Evolutionary conservation across 2,797 vertebrate species (phyloP).

Genomic region (Knipowitschia caucasica): DNA sequence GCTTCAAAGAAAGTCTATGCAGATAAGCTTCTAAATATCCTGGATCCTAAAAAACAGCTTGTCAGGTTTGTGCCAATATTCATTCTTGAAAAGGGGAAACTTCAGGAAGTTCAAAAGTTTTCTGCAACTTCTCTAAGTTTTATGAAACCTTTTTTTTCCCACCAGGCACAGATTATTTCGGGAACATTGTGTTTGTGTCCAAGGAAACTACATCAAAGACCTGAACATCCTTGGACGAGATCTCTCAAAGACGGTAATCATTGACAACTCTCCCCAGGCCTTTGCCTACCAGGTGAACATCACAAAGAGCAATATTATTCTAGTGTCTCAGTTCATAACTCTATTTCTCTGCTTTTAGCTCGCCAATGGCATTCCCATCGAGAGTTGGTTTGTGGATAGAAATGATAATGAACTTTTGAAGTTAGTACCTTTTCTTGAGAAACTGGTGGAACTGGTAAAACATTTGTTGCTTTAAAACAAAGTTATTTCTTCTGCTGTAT

Average conservation of each 20-base stretch:
- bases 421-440: conserved; percentile 97
- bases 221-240: conserved; percentile 97
- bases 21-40: conserved; percentile 97
- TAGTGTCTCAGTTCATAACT: not conserved
- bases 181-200: conserved; percentile 97
- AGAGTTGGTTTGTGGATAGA: conserved; percentile 99
- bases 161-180: conserved; percentile 95
- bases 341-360: conserved; percentile 73
- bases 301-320: not conserved
- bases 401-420: conserved; percentile 98
- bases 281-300: conserved; percentile 94
- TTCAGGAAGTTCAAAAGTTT: not conserved
- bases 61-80: conserved; percentile 82
- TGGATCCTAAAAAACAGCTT: conserved; percentile 98
- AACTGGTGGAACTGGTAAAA: conserved; percentile 94
- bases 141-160: not conserved
- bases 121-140: not conserved
- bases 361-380: conserved; percentile 97
- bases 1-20: conserved; percentile 99
- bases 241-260: conserved; percentile 98
- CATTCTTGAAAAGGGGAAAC: not conserved
- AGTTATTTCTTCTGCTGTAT: too few species aligned
- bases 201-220: conserved; percentile 99
- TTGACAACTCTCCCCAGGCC: conserved; percentile 99
- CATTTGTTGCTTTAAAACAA: not conserved